A percentile compares a stretch with the other conserved stretches of the same genome.
phyloP scores from a whole-genome alignment of 1,140 invertebrate species.

The Zophobas atratus region DNA sequence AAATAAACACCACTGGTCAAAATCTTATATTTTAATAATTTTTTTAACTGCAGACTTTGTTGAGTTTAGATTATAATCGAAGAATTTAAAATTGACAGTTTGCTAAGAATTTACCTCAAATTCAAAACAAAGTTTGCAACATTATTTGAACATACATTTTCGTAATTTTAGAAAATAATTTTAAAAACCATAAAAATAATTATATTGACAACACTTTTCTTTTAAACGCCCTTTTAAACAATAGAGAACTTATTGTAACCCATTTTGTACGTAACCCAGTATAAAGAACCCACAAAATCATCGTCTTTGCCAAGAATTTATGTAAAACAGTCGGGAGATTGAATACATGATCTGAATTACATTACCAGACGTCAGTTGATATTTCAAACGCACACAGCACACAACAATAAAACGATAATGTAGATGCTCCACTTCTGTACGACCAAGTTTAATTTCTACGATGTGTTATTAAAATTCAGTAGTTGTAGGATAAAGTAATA shows the following conservation, averaged over 20 bases:
- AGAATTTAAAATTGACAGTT: too few species aligned
- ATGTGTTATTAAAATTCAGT: constrained; percentile 31
- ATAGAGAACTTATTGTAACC: neutral
- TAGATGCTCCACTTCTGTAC: neutral
- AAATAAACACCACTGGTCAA: too few species aligned
- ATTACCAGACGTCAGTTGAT: constrained; percentile 14
- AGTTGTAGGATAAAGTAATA: neutral
- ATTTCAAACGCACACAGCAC: constrained; percentile 1
- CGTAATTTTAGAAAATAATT: too few species aligned
- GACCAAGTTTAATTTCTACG: constrained; percentile 13
- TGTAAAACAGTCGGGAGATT: constrained; percentile 31
- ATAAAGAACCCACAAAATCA: constrained; percentile 5
- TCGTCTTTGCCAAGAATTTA: constrained; percentile 28
- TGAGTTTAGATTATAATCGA: too few species aligned
- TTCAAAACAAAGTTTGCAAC: too few species aligned
- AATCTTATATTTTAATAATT: too few species aligned
- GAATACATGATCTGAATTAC: constrained; percentile 30
- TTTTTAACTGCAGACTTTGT: too few species aligned
- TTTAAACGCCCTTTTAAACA: too few species aligned
- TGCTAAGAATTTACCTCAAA: too few species aligned
- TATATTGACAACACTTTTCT: too few species aligned
- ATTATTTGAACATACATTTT: too few species aligned
- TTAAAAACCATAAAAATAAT: too few species aligned
- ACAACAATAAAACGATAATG: neutral
- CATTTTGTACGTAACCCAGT: neutral